Evolutionary conservation across 1,140 invertebrate species (phyloP).

Genomic region (Maconellicoccus hirsutus): DNA sequence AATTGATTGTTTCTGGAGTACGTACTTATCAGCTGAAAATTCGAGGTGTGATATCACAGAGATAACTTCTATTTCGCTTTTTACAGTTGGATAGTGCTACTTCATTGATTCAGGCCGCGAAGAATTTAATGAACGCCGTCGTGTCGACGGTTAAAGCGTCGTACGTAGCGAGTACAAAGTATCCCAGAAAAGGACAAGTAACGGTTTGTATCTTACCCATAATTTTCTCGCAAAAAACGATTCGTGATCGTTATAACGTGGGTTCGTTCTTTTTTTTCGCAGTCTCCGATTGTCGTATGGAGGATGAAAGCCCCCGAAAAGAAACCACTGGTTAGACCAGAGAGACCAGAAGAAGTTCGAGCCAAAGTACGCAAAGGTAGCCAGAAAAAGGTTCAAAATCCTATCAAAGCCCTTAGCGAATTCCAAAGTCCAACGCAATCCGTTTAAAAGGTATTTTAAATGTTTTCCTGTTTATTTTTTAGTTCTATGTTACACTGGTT

Average conservation of each 20-base stretch:
- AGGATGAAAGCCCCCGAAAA: constrained; percentile 99
- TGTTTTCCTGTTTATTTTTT: too few relatives aligned
- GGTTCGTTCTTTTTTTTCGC: not conserved
- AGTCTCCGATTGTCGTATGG: constrained; percentile 81
- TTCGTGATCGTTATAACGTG: too few relatives aligned
- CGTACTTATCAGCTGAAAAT: too few relatives aligned
- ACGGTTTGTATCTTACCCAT: too few relatives aligned
- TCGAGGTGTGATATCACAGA: too few relatives aligned
- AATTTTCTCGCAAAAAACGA: too few relatives aligned
- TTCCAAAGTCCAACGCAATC: constrained; percentile 88
- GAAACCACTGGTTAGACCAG: constrained; percentile 88
- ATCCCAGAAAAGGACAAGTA: constrained; percentile 72
- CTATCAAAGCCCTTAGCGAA: constrained; percentile 85
- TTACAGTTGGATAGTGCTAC: constrained; percentile 89
- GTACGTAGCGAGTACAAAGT: constrained; percentile 97
- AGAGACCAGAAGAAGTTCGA: constrained; percentile 87
- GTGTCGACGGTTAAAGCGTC: constrained; percentile 95
- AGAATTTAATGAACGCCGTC: constrained; percentile 99
- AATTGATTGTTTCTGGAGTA: constrained; percentile 94
- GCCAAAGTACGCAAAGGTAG: constrained; percentile 88
- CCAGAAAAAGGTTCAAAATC: constrained; percentile 86
- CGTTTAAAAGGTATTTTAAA: too few relatives aligned
- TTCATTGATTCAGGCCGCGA: constrained; percentile 97
- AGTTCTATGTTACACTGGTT: too few relatives aligned
- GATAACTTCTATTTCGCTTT: not conserved